Base-by-base conservation (phyloP, 2,113 vertebrate species). In the Ciconia maguari region DNA sequence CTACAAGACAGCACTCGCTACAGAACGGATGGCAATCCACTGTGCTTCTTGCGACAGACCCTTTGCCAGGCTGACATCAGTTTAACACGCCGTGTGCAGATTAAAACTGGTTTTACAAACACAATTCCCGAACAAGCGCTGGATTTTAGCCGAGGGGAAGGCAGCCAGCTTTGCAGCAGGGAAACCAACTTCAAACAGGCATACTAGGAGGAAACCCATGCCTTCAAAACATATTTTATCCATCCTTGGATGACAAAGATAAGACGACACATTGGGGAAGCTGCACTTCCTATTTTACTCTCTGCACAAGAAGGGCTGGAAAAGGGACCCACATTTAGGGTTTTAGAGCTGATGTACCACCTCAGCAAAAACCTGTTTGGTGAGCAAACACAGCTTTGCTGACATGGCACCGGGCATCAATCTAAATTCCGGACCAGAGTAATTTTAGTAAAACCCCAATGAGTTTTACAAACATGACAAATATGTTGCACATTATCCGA, bases 21-120 rank as follows among this genome's bases (percentile, higher is more conserved):
- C 22, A 51, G 60, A 81, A 70, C 0, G 3, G 60, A 81, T 16
- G 11, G 11, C 44, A 51, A 68, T 29, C 57, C 19, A 1, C 71
- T 36, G 18, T 1, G 2, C 54, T 92, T 49, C 87, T 42, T 65
- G 66, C 75, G 85, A 86, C 36, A 88, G 68, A 60, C 41, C 32
- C 27, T 88, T 74, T 3, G 1, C 69, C 36, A 86, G 36, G 51
- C 11, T 76, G 68, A 78, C 83, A 77, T 74, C 52, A 75, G 61
- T 87, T 94, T 86, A 92, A 81, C 64, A 82, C 1, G 5, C 26
- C 7, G 8, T 44, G 48, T 5, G 5, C 75, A 74, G 57, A 74
- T 87, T 78, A 92, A 88, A 83, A 86, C 77, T 36, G 58, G 41
- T 92, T 90, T 95, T 82, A 91, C 83, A 79, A 83, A 80, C 61